Base-by-base conservation (phyloP, 1,140 invertebrate genomes). In the Plectrocnemia conspersa region DNA sequence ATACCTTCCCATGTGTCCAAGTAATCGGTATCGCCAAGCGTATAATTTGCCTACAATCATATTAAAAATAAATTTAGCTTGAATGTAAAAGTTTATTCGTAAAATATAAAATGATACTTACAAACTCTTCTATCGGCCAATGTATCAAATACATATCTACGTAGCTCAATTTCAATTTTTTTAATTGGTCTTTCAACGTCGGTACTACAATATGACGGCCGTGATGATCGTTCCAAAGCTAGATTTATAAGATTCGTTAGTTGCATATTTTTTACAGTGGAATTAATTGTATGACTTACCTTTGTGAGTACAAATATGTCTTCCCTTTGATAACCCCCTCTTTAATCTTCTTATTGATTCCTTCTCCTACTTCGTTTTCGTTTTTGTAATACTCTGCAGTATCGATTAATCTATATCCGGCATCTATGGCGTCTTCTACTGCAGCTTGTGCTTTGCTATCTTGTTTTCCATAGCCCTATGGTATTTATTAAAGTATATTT, bases 361-460 rank as follows among this genome's bases (percentile, higher is more conserved):
- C 89, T 36, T 73, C 65, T 0, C 93, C 93, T 29, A 97, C 80
- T 69, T 93, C 88, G 1, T 74, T 68, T 69, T 97, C 93, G 63
- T 95, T 93, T 42, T 75, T 74, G 69, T 96, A 97, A 62, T 84
- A 77, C 49, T 80, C 81, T 22, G 93, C 93, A 63, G 89, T 91
- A 68, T 97, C 93, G 62, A 97, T 79, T 64, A 93, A 89, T n/a
- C 92, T 77, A 68, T 96, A 97, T 6, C 93, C 93, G 44, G 78
- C 71, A 57, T 88, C 82, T 52, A 96, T 86, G 0, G 92, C 91
- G 52, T 35, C 16, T 11, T 54, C 49, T 0, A 69, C 57, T 2
- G 66, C 53, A 42, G 62, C 42, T 1, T 60, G 56, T 45, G 66
- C 52, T 16, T 55, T n/a, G n/a, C n/a, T n/a, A n/a, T n/a, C n/a